These are phyloP conservation scores for Syrmaticus mikado DNA, from an alignment of 2,113 vertebrate species.

Conservation along the genomic window DNA sequence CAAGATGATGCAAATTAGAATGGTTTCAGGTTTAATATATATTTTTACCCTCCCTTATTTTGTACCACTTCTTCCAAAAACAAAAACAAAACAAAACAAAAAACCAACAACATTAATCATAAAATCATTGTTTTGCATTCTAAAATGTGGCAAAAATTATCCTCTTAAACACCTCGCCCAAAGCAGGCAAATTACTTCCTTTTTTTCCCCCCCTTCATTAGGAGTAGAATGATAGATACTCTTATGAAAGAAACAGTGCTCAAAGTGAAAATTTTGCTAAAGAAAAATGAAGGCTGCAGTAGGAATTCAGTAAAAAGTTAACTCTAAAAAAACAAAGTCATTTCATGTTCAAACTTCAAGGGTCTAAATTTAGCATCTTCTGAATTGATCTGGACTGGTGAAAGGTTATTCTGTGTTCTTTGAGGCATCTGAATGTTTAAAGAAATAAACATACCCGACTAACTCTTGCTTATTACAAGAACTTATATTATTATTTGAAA, in stretches of 20 bases:
- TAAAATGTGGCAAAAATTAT: not conserved
- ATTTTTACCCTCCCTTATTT: not conserved
- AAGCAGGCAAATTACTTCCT: not conserved
- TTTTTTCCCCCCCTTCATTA: not conserved
- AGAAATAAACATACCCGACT: not conserved
- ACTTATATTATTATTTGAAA: not conserved
- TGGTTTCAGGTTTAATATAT: not conserved
- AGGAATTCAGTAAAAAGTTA: not conserved
- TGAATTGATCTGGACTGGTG: not conserved
- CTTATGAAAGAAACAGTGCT: not conserved
- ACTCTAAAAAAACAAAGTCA: not conserved
- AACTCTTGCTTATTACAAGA: not conserved
- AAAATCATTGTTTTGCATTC: not conserved
- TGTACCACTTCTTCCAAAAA: not conserved
- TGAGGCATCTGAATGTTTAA: not conserved
- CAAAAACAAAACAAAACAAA: not conserved
- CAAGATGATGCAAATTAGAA: not conserved
- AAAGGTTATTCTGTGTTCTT: not conserved
- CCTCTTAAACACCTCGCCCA: not conserved
- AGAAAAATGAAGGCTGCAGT: not conserved
- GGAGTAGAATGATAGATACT: not conserved
- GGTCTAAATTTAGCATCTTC: not conserved
- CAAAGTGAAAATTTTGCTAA: not conserved
- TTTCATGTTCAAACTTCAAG: not conserved
- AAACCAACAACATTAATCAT: not conserved